Evolutionary conservation across 2,113 vertebrate species (phyloP).

Genomic region (Pachycephala philippinensis): DNA sequence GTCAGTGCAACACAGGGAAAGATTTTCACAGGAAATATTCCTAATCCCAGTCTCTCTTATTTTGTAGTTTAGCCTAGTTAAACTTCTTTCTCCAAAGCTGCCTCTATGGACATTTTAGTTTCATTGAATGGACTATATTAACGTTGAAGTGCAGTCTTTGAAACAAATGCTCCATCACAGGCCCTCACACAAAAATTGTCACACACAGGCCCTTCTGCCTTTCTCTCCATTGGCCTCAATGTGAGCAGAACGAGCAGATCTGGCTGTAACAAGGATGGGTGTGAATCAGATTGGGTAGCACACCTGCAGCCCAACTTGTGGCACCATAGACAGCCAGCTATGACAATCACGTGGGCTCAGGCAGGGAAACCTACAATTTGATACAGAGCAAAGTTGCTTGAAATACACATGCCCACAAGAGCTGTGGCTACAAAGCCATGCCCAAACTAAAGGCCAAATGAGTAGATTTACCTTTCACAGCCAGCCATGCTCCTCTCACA

Average conservation of each 20-base stretch:
- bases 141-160: background rate
- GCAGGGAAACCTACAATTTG: background rate
- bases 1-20: background rate
- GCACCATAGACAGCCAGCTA: background rate
- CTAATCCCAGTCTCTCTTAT: background rate
- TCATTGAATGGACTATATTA: background rate
- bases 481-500: background rate
- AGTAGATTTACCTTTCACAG: background rate
- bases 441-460: background rate
- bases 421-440: background rate
- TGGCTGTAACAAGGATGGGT: background rate
- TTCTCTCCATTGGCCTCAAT: background rate
- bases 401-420: background rate
- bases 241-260: fast-evolving
- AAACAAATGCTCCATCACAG: background rate
- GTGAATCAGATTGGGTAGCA: background rate
- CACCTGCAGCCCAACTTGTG: background rate
- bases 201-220: background rate
- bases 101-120: background rate
- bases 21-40: background rate
- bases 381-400: background rate
- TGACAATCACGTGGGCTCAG: background rate
- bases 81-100: background rate
- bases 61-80: background rate
- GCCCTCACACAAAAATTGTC: background rate